Conservation (phyloP, 2,797 vertebrate species). For the Epinephelus malabaricus region DNA sequence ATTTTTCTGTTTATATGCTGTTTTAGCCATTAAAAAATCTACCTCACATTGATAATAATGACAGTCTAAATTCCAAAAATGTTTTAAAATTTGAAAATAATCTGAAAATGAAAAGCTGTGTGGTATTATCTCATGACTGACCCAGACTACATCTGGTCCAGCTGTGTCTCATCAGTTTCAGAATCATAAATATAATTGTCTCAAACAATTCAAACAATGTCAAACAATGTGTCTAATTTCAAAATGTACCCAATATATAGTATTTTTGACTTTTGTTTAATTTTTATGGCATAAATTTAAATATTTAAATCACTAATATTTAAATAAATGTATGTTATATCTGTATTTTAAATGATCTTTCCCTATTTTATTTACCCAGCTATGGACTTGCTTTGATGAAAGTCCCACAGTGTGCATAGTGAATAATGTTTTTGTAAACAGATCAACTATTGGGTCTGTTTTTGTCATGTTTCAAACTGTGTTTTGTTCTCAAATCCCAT, state of each 20-base stretch:
- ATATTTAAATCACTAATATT: conserved; percentile 30
- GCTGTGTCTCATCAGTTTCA: not conserved
- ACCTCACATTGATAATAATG: not conserved
- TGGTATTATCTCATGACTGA: not conserved
- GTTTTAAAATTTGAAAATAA: not conserved
- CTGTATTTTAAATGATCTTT: conserved; percentile 28
- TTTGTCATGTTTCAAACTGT: conserved; percentile 76
- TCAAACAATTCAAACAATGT: not conserved
- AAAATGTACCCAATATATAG: not conserved
- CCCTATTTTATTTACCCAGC: conserved; percentile 31
- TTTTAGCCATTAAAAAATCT: not conserved
- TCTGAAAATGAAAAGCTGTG: not conserved
- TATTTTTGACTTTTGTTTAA: not conserved
- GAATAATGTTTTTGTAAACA: conserved; percentile 73
- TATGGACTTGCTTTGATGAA: conserved; percentile 51
- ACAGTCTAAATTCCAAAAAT: not conserved
- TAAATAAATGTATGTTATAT: not conserved
- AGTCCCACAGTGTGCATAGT: conserved; percentile 37
- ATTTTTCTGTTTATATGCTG: not conserved
- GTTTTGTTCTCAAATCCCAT: conserved; percentile 85
- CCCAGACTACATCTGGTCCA: not conserved
- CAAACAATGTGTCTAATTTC: not conserved
- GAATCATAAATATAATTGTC: not conserved
- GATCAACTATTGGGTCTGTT: conserved; percentile 78
- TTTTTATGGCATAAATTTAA: not conserved